Conservation (phyloP, 2,797 vertebrate species). For the Eptatretus atami region DNA sequence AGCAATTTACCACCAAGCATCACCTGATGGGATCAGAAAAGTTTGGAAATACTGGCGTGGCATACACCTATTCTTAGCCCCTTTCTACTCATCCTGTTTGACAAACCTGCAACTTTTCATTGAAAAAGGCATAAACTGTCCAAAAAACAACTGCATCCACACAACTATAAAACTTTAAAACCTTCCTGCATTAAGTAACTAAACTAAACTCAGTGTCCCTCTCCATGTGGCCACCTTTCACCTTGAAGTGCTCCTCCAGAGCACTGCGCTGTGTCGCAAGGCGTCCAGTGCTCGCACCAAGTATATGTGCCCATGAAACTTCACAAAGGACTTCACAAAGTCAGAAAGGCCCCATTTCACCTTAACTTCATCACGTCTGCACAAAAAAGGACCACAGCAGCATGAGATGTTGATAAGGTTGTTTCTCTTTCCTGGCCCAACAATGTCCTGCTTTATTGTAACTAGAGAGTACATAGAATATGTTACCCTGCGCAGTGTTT, state of each 20-base stretch:
- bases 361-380: slow-evolving; percentile 73
- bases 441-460: too few relatives aligned
- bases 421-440: slow-evolving; percentile 6
- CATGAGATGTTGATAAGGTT: slow-evolving; percentile 7
- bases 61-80: too few relatives aligned
- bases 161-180: too few relatives aligned
- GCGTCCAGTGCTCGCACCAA: slow-evolving; percentile 74
- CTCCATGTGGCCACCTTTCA: slow-evolving; percentile 13
- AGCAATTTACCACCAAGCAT: slow-evolving; percentile 76
- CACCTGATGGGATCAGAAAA: slow-evolving; percentile 21
- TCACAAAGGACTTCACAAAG: slow-evolving; percentile 92
- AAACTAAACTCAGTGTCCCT: background rate
- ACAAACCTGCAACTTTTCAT: too few relatives aligned
- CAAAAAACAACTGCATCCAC: too few relatives aligned
- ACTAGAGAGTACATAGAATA: too few relatives aligned
- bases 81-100: too few relatives aligned
- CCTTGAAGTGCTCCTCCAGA: slow-evolving; percentile 94
- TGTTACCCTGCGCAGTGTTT: too few relatives aligned
- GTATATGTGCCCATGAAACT: slow-evolving; percentile 86
- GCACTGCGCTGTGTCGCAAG: slow-evolving; percentile 54
- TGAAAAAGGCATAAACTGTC: too few relatives aligned
- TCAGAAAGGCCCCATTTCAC: slow-evolving; percentile 75
- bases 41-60: background rate
- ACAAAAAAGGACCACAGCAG: slow-evolving; percentile 9
- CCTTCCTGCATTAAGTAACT: too few relatives aligned